Evolutionary conservation across 1,140 invertebrate species (phyloP).

Genomic region (Cydia splendana): DNA sequence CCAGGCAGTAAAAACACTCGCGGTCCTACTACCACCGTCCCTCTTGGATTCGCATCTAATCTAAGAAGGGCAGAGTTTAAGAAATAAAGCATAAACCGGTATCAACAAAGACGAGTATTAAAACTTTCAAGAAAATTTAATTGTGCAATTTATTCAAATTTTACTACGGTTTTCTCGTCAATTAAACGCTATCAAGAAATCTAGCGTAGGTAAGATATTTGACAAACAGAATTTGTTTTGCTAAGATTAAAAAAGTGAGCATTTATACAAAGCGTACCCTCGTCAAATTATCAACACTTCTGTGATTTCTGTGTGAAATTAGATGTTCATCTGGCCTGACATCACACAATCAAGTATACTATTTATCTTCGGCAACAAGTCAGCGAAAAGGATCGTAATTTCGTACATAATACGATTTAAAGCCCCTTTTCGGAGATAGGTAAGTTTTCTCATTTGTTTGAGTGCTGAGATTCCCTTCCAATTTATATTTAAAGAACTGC

Average conservation of each 20-base stretch:
- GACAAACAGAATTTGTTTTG: conserved; percentile 31
- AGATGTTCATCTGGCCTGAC: conserved; percentile 26
- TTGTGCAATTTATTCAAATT: conserved; percentile 29
- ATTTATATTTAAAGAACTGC: conserved; percentile 38
- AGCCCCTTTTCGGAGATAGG: conserved; percentile 34
- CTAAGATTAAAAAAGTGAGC: conserved; percentile 27
- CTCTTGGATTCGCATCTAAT: conserved; percentile 34
- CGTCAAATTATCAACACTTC: conserved; percentile 25
- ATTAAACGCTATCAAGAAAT: conserved; percentile 15
- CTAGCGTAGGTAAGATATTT: conserved; percentile 14
- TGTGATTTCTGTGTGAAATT: conserved; percentile 26
- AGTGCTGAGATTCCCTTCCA: conserved; percentile 34
- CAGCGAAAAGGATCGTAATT: conserved; percentile 35
- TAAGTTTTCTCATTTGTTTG: conserved; percentile 36
- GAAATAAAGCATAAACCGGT: conserved; percentile 30
- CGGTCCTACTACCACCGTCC: conserved; percentile 31
- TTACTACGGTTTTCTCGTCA: conserved; percentile 13
- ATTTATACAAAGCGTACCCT: conserved; percentile 22
- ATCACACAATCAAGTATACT: conserved; percentile 21
- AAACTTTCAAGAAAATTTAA: conserved; percentile 32
- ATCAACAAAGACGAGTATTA: conserved; percentile 17
- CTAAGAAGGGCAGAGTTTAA: conserved; percentile 25
- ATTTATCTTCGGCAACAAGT: conserved; percentile 29
- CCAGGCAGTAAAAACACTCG: conserved; percentile 28
- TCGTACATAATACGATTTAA: conserved; percentile 39